Conservation (phyloP, 2,888 invertebrate species). For the Tupiocoris notatus region DNA sequence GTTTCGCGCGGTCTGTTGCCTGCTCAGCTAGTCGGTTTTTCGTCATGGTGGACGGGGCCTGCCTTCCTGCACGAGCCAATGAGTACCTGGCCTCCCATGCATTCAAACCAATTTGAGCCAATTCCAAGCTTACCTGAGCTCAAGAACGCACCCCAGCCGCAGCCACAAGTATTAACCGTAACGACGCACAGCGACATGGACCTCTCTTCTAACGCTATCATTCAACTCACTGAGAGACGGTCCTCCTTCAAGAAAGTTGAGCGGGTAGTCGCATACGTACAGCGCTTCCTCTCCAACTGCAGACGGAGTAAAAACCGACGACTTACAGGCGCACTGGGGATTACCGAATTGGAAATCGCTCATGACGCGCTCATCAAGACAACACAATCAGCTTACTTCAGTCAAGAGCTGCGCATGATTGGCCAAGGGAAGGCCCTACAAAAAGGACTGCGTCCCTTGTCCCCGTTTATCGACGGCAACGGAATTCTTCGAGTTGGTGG, state of each 20-base stretch:
- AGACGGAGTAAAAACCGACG: neutral
- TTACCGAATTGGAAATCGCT: neutral
- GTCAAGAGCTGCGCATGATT: neutral
- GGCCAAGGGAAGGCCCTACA: neutral
- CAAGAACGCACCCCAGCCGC: neutral
- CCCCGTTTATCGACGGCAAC: neutral
- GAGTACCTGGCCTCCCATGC: no score
- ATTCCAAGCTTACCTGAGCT: no score
- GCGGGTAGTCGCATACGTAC: neutral
- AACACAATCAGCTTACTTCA: neutral
- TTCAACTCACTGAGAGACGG: no score
- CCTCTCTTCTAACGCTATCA: no score
- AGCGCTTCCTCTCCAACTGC: neutral
- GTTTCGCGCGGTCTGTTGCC: conserved; percentile 10
- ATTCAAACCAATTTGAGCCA: no score
- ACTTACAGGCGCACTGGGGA: neutral
- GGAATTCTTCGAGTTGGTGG: conserved; percentile 8
- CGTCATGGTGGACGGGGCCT: conserved; percentile 22
- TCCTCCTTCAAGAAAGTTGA: neutral
- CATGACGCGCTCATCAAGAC: neutral
- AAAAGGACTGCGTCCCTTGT: neutral
- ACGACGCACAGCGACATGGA: no score
- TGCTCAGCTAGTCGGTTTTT: neutral
- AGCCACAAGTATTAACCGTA: no score
- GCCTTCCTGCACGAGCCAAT: no score